These are phyloP conservation scores for Cyclopterus lumpus DNA, from an alignment of 2,797 vertebrate genomes.

Conservation along the genomic window DNA sequence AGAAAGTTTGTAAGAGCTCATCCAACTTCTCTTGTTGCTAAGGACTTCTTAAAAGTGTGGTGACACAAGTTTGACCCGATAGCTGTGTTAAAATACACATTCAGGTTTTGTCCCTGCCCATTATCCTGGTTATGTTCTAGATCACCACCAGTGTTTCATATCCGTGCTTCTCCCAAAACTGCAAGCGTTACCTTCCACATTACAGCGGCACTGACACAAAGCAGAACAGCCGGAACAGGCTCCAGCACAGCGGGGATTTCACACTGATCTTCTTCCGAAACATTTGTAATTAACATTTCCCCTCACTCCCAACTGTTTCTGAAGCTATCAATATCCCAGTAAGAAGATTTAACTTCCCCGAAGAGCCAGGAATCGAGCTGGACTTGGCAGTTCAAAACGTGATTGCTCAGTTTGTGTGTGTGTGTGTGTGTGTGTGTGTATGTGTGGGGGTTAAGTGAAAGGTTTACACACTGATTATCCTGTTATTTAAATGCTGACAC, in stretches of 20 bases:
- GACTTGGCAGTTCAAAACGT: slow-evolving; percentile 60
- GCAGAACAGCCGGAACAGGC: slow-evolving; percentile 56
- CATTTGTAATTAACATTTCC: slow-evolving; percentile 77
- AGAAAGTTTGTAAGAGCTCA: slow-evolving; percentile 23
- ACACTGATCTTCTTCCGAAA: slow-evolving; percentile 74
- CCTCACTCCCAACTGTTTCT: slow-evolving; percentile 72
- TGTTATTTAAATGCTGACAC: slow-evolving; percentile 58
- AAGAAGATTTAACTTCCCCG: slow-evolving; percentile 71
- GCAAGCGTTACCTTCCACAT: slow-evolving; percentile 47
- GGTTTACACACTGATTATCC: slow-evolving; percentile 45
- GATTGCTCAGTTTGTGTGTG: slow-evolving; percentile 16
- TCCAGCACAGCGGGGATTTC: slow-evolving; percentile 69
- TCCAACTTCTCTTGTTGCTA: slow-evolving; percentile 22
- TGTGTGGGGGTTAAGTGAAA: slow-evolving; percentile 35
- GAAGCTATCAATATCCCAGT: slow-evolving; percentile 75
- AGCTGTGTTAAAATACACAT: background rate
- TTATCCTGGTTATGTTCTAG: slow-evolving; percentile 6
- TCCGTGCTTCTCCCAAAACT: slow-evolving; percentile 3
- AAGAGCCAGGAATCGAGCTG: slow-evolving; percentile 61
- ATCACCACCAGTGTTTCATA: background rate
- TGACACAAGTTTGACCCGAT: background rate
- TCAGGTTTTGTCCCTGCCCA: background rate
- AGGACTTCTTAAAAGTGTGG: background rate
- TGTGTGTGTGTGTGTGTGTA: background rate
- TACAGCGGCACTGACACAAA: slow-evolving; percentile 50